These are phyloP conservation scores for Helogale parvula DNA, from an alignment of 2,113 vertebrate species.

Conservation along the genomic window DNA sequence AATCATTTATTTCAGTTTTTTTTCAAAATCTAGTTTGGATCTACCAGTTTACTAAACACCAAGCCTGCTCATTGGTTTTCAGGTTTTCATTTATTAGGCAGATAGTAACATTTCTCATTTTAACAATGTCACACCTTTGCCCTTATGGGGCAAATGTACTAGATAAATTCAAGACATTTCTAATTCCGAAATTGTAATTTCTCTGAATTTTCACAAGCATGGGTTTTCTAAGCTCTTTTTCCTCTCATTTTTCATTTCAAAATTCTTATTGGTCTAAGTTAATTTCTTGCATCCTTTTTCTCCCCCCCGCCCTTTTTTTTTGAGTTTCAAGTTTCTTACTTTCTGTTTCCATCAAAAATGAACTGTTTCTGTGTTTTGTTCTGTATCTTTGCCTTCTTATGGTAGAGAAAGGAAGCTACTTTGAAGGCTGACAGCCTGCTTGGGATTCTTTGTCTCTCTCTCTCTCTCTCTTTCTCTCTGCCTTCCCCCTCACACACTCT, in stretches of 20 bases:
- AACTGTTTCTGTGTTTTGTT: neutral
- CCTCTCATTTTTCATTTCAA: neutral
- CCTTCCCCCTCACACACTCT: no score
- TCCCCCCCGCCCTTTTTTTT: neutral
- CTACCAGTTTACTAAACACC: neutral
- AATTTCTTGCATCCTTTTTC: neutral
- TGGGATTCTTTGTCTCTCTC: no score
- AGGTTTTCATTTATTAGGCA: neutral
- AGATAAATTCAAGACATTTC: neutral
- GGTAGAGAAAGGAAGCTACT: neutral
- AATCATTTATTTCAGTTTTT: neutral
- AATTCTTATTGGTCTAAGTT: neutral
- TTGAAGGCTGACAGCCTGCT: neutral
- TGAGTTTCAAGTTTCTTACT: neutral
- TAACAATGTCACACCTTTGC: neutral
- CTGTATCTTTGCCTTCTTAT: neutral
- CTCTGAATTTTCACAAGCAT: neutral
- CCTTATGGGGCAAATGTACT: neutral
- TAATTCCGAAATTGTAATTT: neutral
- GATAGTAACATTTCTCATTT: neutral
- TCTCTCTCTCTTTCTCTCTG: no score
- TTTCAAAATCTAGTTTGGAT: neutral
- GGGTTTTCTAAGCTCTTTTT: neutral
- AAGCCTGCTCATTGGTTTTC: neutral
- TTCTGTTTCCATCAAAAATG: neutral